Evolutionary conservation across 2,113 vertebrate species (phyloP).

Genomic region (Sardina pilchardus): DNA sequence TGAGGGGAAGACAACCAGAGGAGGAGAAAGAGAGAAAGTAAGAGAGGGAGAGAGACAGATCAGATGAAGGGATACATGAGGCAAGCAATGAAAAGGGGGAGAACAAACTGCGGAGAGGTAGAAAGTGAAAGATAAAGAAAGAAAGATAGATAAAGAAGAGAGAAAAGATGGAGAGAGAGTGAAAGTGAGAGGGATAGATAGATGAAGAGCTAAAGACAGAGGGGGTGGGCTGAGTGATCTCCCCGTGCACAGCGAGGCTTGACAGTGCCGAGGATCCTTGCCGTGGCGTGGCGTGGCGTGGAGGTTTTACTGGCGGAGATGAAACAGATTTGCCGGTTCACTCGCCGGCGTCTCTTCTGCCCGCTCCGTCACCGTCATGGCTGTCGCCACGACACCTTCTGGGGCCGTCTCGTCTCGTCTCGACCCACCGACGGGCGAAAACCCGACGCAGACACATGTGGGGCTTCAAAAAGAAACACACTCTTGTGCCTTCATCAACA

Average conservation of each 20-base stretch:
- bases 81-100: background rate
- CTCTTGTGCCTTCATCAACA: background rate
- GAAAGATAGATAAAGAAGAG: no score
- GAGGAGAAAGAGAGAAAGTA: background rate
- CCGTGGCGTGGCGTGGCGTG: background rate
- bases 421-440: background rate
- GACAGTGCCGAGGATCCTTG: background rate
- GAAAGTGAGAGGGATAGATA: background rate
- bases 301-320: background rate
- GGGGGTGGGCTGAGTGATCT: background rate
- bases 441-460: background rate
- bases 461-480: background rate
- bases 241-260: background rate
- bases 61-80: background rate
- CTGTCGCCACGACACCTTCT: background rate
- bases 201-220: background rate
- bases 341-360: background rate
- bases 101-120: background rate
- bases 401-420: background rate
- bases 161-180: background rate
- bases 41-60: background rate
- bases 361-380: background rate
- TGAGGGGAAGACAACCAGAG: background rate
- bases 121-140: slow-evolving; percentile 9
- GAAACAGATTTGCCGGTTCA: background rate